Evolutionary conservation across 2,888 invertebrate genomes (phyloP).

Genomic region (Gortyna flavago): DNA sequence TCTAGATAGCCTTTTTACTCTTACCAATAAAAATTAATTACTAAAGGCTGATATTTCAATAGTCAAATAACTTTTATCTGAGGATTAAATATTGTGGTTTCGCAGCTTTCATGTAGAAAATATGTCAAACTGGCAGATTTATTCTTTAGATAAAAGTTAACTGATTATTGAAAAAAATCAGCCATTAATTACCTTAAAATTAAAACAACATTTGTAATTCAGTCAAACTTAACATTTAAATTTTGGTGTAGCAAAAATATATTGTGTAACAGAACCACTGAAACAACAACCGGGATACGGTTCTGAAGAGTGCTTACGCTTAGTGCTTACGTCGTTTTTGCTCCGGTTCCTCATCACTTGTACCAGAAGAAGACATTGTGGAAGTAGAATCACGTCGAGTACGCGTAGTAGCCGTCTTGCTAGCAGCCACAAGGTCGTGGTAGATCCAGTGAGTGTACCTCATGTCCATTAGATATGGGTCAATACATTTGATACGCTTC

Average conservation of each 20-base stretch:
- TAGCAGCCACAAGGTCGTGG: slow-evolving; percentile 31
- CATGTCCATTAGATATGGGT: slow-evolving; percentile 52
- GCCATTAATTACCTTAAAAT: background rate
- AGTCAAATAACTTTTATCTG: background rate
- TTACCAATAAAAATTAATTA: background rate
- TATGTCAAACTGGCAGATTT: background rate
- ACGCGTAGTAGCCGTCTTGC: slow-evolving; percentile 27
- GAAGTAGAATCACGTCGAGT: background rate
- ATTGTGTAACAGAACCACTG: background rate
- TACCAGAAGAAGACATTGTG: background rate
- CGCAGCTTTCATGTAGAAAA: background rate
- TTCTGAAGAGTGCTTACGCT: background rate
- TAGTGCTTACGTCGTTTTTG: slow-evolving; percentile 22
- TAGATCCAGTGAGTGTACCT: slow-evolving; percentile 46
- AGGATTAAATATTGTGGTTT: background rate
- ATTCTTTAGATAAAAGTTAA: background rate
- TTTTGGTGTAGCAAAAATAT: background rate
- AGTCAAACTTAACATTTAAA: background rate
- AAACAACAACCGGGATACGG: background rate
- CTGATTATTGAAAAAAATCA: background rate
- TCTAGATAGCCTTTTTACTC: background rate
- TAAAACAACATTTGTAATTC: background rate
- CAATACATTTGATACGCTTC: slow-evolving; percentile 43
- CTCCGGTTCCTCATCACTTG: background rate
- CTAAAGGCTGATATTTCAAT: background rate